phyloP scores from a whole-genome alignment of 2,888 invertebrate species.

The Aphodius sticticus region DNA sequence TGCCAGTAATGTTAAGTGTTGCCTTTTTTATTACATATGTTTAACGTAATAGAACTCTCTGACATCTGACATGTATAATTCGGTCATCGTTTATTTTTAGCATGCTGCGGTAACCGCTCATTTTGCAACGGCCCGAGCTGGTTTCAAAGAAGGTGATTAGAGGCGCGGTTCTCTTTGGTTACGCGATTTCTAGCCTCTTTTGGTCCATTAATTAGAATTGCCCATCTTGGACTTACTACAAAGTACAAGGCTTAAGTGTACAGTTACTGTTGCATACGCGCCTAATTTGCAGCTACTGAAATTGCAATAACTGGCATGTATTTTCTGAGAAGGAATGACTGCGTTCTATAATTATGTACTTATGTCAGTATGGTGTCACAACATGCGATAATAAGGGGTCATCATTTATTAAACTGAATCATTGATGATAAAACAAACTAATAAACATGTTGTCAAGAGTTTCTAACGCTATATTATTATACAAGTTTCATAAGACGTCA shows the following conservation, averaged over 20 bases:
- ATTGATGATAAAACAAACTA: background rate
- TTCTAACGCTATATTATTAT: no score
- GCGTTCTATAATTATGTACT: background rate
- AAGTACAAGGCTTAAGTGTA: background rate
- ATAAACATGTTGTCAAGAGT: no score
- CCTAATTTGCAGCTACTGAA: background rate
- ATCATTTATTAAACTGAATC: background rate
- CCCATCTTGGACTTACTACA: background rate
- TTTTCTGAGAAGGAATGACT: background rate
- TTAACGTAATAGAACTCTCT: background rate
- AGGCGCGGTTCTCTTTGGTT: background rate
- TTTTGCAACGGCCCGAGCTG: background rate
- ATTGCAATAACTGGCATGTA: background rate
- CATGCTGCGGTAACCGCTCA: background rate
- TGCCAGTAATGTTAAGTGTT: background rate
- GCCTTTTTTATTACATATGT: background rate
- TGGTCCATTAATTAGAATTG: background rate
- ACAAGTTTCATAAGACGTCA: no score
- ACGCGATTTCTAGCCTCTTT: background rate
- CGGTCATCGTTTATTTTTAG: slow-evolving; percentile 4
- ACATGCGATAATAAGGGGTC: background rate
- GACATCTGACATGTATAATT: background rate
- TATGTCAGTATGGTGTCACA: background rate
- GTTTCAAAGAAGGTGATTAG: background rate
- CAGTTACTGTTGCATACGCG: background rate